These are phyloP conservation scores for Clavelina lepadiformis DNA, from an alignment of 23 tunicate species.

Conservation along the genomic window DNA sequence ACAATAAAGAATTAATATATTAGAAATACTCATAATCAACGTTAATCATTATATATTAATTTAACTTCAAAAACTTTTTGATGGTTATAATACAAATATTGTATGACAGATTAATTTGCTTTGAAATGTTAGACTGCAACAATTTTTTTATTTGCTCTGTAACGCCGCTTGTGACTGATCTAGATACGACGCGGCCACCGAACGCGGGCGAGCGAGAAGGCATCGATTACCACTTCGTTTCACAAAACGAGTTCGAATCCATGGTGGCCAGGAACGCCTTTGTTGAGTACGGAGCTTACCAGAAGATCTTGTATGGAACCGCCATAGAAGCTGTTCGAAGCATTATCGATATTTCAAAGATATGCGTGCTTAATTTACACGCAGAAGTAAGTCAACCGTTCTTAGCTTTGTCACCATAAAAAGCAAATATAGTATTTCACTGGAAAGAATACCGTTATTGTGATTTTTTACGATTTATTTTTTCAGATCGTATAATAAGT, in stretches of 20 bases:
- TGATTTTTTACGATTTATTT: no score
- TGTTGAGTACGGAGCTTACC: constrained; percentile 81
- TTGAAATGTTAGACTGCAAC: background rate
- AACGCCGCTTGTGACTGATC: background rate
- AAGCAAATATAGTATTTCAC: no score
- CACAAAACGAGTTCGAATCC: constrained; percentile 46
- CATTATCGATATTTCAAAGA: constrained; percentile 63
- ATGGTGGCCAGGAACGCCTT: constrained; percentile 43
- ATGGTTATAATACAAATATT: background rate
- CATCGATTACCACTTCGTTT: constrained; percentile 64
- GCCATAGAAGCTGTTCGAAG: constrained; percentile 49
- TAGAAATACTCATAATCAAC: no score
- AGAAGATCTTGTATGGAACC: constrained; percentile 89
- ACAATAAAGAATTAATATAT: no score
- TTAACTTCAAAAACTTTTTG: background rate
- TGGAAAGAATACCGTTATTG: no score
- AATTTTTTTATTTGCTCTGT: background rate
- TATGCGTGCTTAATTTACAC: constrained; percentile 89
- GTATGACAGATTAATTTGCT: background rate
- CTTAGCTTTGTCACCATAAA: background rate
- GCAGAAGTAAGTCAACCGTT: constrained; percentile 54
- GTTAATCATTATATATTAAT: background rate
- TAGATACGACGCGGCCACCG: constrained; percentile 65
- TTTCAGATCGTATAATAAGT: no score
- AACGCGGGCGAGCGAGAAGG: constrained; percentile 55